Base-by-base conservation (phyloP, 2,888 invertebrate genomes). In the Cacoxenus indagator region DNA sequence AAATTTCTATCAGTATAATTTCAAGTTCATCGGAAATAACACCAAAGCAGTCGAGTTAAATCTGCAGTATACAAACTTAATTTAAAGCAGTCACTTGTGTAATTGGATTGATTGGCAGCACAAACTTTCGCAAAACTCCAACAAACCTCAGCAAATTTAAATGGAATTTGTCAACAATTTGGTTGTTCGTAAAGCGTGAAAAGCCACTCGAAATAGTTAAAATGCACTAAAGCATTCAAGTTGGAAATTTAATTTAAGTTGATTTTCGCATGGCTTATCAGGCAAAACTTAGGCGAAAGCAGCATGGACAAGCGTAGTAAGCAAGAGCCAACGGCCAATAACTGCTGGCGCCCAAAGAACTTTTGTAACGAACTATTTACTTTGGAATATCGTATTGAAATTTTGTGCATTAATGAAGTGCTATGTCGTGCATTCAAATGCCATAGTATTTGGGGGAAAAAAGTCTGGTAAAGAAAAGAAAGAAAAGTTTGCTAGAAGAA, bases 291-390 rank as follows among this genome's bases (percentile, higher is more conserved):
- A 37, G n/a, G n/a, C n/a, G n/a, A n/a, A 37, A 14, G 37, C 37
- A 37, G 37, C 1, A 2, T 5, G 37, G 2, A 5, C 9, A 14
- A 8, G 37, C 5, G 37, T 8, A 14, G 2, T 37, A 14, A 2
- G 37, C 9, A 2, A 4, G 2, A 1, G 37, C 37, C 37, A 37
- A 37, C n/a, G n/a, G n/a, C n/a, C n/a, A n/a, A n/a, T n/a, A n/a
- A n/a, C n/a, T n/a, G n/a, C n/a, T n/a, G n/a, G n/a, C n/a, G 37
- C 37, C 5, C 8, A 37, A 37, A 37, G 37, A 72, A 71, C 48
- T 68, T 65, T 66, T 73, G 70, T 70, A 71, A 71, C 69, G 71
- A 74, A 69, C 68, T 71, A 70, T 74, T 74, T 73, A 64, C 68
- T 71, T 67, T 67, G 57, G 68, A 70, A 69, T 27, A 64, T 66